A percentile compares a stretch with the other conserved stretches of the same genome.
Conservation (phyloP, 2,113 vertebrate species). For the Orcinus orca region DNA sequence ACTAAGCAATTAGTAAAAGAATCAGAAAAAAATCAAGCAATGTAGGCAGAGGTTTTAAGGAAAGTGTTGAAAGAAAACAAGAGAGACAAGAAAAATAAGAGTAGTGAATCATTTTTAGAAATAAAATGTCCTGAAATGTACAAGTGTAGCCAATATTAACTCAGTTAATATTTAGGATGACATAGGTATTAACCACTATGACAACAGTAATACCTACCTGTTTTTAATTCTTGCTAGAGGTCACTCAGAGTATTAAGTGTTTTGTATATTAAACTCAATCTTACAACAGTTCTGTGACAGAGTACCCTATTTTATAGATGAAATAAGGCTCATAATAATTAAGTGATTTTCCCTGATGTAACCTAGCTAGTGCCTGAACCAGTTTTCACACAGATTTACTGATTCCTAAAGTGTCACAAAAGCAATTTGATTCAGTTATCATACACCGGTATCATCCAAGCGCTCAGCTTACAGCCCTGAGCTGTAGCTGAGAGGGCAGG, state of each 20-base stretch:
- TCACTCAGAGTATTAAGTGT: not conserved
- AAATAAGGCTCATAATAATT: not conserved
- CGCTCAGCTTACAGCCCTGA: not conserved
- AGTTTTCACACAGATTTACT: not conserved
- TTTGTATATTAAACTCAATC: not conserved
- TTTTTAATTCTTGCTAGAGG: not conserved
- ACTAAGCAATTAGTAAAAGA: not conserved
- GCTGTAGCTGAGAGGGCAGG: not conserved
- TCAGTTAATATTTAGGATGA: not conserved
- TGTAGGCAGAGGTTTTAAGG: not conserved
- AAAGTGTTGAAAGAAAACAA: not conserved
- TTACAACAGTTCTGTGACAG: not conserved
- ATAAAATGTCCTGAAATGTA: constrained; percentile 18
- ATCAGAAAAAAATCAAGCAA: not conserved
- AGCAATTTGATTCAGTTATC: not conserved
- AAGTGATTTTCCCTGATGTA: not conserved
- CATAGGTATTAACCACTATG: not conserved
- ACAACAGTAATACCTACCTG: not conserved
- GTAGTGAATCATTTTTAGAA: not conserved
- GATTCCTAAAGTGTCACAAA: not conserved
- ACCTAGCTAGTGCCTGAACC: not conserved
- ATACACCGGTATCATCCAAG: not conserved
- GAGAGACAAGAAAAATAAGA: not conserved
- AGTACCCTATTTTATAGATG: not conserved
- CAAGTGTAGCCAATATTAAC: not conserved